Percentiles rank a stretch among this genome's conserved stretches.
Conservation (phyloP, 1,140 invertebrate genomes). For the Neoseiulus cucumeris region DNA sequence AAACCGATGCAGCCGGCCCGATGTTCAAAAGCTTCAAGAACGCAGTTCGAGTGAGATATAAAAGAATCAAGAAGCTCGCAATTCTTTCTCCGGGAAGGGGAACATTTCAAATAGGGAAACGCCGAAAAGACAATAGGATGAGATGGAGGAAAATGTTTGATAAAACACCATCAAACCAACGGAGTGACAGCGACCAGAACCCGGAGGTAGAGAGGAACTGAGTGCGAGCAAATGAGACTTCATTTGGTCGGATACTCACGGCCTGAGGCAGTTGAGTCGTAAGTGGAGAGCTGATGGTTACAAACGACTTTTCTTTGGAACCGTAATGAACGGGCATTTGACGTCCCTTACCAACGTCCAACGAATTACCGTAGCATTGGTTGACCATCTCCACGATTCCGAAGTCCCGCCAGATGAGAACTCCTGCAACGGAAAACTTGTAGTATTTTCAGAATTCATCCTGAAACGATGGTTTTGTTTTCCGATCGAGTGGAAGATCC, state of each 20-base stretch:
- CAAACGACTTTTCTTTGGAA: constrained; percentile 57
- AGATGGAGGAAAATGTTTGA: too few species aligned
- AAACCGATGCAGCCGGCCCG: too few species aligned
- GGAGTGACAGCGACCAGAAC: too few species aligned
- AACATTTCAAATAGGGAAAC: too few species aligned
- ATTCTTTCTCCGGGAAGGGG: too few species aligned
- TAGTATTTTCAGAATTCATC: neutral
- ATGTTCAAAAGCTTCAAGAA: too few species aligned
- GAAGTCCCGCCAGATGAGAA: constrained; percentile 76
- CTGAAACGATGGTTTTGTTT: neutral
- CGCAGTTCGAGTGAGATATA: too few species aligned
- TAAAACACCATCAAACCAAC: too few species aligned
- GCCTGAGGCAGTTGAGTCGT: constrained; percentile 91
- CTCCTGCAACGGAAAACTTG: constrained; percentile 33
- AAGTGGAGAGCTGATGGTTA: constrained; percentile 85
- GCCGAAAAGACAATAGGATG: too few species aligned
- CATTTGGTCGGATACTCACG: constrained; percentile 22
- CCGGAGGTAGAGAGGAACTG: too few species aligned
- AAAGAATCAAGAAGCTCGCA: too few species aligned
- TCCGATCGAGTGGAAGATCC: too few species aligned
- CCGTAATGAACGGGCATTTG: constrained; percentile 96
- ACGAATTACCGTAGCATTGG: constrained; percentile 85
- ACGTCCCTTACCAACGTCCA: constrained; percentile 69
- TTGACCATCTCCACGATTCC: constrained; percentile 67
- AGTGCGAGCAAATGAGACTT: neutral